These are phyloP conservation scores for Eolophus roseicapilla DNA, from an alignment of 2,113 vertebrate species.

Conservation along the genomic window DNA sequence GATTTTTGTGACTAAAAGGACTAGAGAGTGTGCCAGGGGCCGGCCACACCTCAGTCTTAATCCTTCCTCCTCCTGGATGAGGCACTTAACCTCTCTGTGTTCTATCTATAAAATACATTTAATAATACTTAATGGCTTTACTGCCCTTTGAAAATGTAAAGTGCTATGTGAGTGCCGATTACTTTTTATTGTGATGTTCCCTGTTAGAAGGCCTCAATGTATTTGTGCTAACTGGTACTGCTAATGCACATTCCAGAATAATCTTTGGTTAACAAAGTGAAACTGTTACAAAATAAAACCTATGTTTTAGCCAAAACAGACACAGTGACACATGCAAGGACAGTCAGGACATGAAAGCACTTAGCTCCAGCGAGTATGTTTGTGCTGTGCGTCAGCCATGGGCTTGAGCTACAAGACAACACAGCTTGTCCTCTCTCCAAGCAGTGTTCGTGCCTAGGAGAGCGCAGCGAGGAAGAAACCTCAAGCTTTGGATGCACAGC, in stretches of 20 bases:
- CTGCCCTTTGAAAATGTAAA: conserved; percentile 42
- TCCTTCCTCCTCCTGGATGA: conserved; percentile 16
- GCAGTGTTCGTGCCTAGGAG: accelerated
- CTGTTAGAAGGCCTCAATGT: neutral
- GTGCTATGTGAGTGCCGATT: conserved; percentile 47
- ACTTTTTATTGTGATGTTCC: conserved; percentile 53
- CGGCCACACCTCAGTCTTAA: neutral
- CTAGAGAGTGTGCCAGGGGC: neutral
- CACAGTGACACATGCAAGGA: neutral
- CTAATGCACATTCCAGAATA: conserved; percentile 59
- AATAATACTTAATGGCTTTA: conserved; percentile 62
- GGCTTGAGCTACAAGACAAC: neutral
- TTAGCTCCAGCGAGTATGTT: accelerated
- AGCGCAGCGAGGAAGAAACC: neutral
- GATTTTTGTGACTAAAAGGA: neutral
- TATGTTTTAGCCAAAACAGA: neutral
- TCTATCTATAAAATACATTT: conserved; percentile 51
- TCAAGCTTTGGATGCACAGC: neutral
- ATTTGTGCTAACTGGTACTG: conserved; percentile 40
- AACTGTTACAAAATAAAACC: neutral
- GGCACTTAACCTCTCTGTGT: conserved; percentile 28
- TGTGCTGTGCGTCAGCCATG: neutral
- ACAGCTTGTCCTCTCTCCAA: neutral
- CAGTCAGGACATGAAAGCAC: neutral
- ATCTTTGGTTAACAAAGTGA: conserved; percentile 26